Percentiles rank a stretch among this genome's conserved stretches.
Conservation (phyloP, 2,797 vertebrate genomes). For the Gymnothorax javanicus region DNA sequence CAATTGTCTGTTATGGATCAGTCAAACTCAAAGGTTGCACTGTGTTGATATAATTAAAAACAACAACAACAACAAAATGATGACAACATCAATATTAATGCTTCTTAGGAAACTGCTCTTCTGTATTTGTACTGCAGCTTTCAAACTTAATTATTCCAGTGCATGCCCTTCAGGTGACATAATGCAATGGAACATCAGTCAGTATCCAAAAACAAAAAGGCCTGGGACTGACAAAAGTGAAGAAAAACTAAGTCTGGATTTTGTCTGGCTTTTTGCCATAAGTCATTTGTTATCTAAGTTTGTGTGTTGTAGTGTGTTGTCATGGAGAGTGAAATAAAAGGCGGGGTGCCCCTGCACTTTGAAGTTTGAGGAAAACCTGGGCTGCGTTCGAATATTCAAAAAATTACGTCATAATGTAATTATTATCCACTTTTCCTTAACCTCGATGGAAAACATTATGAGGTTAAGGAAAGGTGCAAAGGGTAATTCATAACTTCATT, state of each 20-base stretch:
- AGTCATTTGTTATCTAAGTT: not conserved
- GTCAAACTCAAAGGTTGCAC: too few species aligned
- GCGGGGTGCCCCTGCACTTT: not conserved
- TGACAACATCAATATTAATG: not conserved
- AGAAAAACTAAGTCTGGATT: not conserved
- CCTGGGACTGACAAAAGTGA: not conserved
- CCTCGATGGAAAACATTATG: too few species aligned
- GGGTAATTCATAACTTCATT: too few species aligned
- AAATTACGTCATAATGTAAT: too few species aligned
- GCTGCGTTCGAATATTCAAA: too few species aligned
- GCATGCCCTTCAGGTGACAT: not conserved
- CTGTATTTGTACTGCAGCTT: not conserved
- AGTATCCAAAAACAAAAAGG: not conserved
- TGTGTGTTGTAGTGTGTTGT: not conserved
- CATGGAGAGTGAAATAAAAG: slow-evolving; percentile 6
- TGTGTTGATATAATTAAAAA: too few species aligned
- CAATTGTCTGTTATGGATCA: not conserved
- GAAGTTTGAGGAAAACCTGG: not conserved
- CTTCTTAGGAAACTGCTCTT: not conserved
- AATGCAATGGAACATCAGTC: not conserved
- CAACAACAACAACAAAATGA: too few species aligned
- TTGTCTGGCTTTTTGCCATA: not conserved
- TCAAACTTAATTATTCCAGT: not conserved
- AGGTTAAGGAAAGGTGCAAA: too few species aligned
- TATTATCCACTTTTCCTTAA: too few species aligned